A percentile compares a stretch with the other conserved stretches of the same genome.
These are phyloP conservation scores for Tetrax tetrax DNA, from an alignment of 2,113 vertebrate species.

Conservation along the genomic window DNA sequence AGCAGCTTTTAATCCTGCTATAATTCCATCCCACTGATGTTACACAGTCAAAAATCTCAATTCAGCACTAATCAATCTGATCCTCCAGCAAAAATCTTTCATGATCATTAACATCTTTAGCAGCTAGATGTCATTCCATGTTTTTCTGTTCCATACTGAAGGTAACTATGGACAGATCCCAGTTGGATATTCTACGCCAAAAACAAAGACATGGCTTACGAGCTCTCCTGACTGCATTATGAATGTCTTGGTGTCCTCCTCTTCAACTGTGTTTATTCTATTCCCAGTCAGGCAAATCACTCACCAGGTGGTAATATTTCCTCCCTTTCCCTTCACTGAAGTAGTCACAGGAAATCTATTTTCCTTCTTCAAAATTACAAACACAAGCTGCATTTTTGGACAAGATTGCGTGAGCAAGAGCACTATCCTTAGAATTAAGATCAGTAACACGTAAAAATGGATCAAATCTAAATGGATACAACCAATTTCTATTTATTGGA, in stretches of 20 bases:
- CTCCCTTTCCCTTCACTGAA: not conserved
- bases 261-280: not conserved
- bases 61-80: not conserved
- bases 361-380: not conserved
- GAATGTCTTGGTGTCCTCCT: fast-evolving
- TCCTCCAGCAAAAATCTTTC: not conserved
- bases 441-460: not conserved
- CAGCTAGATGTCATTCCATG: not conserved
- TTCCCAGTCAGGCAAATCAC: not conserved
- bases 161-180: not conserved
- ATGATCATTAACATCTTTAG: not conserved
- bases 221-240: not conserved
- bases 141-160: not conserved
- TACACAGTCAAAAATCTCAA: not conserved
- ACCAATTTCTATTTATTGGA: not conserved
- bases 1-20: not conserved
- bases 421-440: not conserved
- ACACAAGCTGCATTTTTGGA: not conserved
- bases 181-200: not conserved
- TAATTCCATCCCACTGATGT: not conserved
- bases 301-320: not conserved
- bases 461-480: not conserved
- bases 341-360: not conserved
- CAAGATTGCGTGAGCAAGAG: not conserved
- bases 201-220: not conserved